phyloP scores from a whole-genome alignment of 2,113 vertebrate genomes.

The Hystrix cristata region DNA sequence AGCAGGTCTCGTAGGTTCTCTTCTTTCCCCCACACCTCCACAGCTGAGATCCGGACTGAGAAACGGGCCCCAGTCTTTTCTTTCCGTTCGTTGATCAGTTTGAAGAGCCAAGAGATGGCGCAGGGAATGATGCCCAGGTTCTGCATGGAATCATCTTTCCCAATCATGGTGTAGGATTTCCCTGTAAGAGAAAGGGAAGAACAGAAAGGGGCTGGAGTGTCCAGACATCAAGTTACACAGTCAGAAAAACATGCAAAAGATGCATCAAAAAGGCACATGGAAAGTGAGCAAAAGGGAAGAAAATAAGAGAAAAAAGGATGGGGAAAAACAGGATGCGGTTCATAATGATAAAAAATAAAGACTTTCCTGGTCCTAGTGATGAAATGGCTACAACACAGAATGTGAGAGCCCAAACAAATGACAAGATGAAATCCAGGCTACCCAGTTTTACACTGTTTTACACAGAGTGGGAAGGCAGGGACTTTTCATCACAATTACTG shows the following conservation, averaged over 20 bases:
- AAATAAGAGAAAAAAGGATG: neutral
- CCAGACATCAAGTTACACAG: neutral
- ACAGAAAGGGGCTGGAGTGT: constrained; percentile 47
- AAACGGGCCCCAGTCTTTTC: constrained; percentile 98
- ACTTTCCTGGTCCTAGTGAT: accelerated
- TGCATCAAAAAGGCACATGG: neutral
- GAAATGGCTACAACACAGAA: neutral
- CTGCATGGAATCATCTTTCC: constrained; percentile 97
- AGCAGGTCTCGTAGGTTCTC: constrained; percentile 97
- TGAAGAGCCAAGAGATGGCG: constrained; percentile 99
- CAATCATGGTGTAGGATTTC: constrained; percentile 99
- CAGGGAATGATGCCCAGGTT: constrained; percentile 98
- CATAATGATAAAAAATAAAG: neutral
- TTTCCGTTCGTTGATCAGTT: constrained; percentile 97
- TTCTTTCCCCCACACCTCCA: constrained; percentile 99
- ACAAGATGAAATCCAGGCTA: neutral
- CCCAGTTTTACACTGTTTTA: neutral
- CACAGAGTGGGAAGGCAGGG: neutral
- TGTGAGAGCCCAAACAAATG: neutral
- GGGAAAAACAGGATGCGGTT: neutral
- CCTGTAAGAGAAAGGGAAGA: constrained; percentile 87
- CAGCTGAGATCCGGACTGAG: constrained; percentile 98
- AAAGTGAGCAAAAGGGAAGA: neutral
- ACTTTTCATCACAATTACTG: neutral
- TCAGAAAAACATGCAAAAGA: neutral